A percentile compares a stretch with the other conserved stretches of the same genome.
phyloP scores from a whole-genome alignment of 2,888 invertebrate genomes.

The Allygus modestus region DNA sequence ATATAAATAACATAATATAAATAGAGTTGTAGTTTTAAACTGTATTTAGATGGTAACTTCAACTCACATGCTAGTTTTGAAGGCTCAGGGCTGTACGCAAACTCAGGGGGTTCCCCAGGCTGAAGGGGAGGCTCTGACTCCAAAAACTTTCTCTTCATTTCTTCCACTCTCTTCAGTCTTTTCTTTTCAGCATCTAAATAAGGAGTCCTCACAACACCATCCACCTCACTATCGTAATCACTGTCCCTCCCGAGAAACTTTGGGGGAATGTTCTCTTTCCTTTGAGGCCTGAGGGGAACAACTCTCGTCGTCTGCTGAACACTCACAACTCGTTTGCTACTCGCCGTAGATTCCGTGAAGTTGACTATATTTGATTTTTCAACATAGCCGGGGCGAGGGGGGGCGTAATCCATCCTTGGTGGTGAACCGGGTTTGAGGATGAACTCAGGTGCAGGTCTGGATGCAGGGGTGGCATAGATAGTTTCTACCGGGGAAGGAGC shows the following conservation, averaged over 20 bases:
- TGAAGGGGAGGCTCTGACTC: constrained; percentile 78
- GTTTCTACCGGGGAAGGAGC: constrained; percentile 71
- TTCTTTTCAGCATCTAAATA: constrained; percentile 72
- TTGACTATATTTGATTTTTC: constrained; percentile 84
- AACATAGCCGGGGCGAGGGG: constrained; percentile 78
- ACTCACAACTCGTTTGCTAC: constrained; percentile 81
- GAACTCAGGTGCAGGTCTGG: constrained; percentile 71
- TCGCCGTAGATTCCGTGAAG: constrained; percentile 84
- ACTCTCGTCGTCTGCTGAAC: constrained; percentile 84
- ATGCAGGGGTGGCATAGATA: constrained; percentile 64
- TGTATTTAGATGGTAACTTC: too few relatives aligned
- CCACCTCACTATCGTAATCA: constrained; percentile 78
- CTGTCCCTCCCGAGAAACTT: constrained; percentile 82
- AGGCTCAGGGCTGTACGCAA: constrained; percentile 76
- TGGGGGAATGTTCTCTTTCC: constrained; percentile 74
- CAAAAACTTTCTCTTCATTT: constrained; percentile 73
- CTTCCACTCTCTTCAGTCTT: constrained; percentile 72
- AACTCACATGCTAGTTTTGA: constrained; percentile 50
- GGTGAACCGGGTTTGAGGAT: constrained; percentile 79
- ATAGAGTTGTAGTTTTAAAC: too few relatives aligned
- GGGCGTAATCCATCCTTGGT: constrained; percentile 79
- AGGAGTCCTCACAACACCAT: constrained; percentile 62
- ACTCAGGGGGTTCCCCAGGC: constrained; percentile 80
- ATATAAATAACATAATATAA: too few relatives aligned
- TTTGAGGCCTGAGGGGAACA: constrained; percentile 77